Evolutionary conservation across 2,797 vertebrate genomes (phyloP), one percentile per base, ranked within the genome.

Genomic region (Oreochromis grahami): DNA sequence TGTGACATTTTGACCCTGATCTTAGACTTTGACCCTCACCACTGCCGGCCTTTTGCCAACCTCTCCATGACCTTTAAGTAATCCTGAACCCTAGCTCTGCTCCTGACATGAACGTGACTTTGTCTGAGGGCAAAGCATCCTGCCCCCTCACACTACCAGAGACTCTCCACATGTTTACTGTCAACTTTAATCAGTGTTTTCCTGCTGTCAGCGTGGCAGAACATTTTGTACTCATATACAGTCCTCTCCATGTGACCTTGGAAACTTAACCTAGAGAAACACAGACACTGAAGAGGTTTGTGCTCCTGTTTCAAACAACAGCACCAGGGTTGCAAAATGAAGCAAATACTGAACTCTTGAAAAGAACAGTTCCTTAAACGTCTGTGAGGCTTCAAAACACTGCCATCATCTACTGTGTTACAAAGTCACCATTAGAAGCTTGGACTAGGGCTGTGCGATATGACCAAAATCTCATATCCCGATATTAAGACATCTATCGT

Each of bases 151-250:
- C 72, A 17, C 36, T 11, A 3, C 60, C 21, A 70, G 45, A 74
- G 34, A 10, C 72, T 19, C 8, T 21, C 83, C 87, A 87, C 77
- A 85, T 89, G 84, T 85, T 70, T 11, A 1, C 76, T 52, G 76
- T 86, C 88, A n/a, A 0, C 48, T 76, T 7, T 15, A 78, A 87
- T 91, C 77, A 85, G 15, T n/a, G 32, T 15, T 2, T 14, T 15
- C 14, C 36, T 24, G 5, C 48, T 60, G 11, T 53, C 26, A 1
- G 34, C 14, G 1, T 55, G 5, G 36, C 2, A 56, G 14, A 29
- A 36, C 36, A 8, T 7, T 13, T 32, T 24, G 50, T 15, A 43
- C 13, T 41, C 26, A 7, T 34, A 21, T 3, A 10, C 15, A 10
- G 1, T n/a, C 7, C 51, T 58, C 8, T 17, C 12, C 21, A 17